These are phyloP conservation scores for Anas bahamensis DNA, from an alignment of 2,797 vertebrate species.

Conservation along the genomic window DNA sequence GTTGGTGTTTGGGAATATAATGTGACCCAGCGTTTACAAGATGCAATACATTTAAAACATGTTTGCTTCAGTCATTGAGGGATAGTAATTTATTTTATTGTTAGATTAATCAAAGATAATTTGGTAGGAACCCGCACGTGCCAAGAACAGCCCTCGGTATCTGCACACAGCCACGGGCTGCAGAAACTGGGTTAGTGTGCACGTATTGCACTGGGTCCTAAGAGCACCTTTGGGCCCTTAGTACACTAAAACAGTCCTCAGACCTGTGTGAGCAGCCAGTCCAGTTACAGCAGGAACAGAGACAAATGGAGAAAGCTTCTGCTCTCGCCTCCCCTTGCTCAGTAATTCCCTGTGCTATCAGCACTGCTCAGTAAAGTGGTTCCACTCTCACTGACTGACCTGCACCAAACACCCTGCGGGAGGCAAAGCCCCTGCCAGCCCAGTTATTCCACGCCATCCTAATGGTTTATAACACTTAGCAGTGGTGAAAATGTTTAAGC, in stretches of 20 bases:
- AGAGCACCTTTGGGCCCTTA: neutral
- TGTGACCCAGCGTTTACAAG: neutral
- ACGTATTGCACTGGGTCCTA: neutral
- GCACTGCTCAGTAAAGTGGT: rapidly evolving
- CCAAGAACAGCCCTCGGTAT: neutral
- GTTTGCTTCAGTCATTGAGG: neutral
- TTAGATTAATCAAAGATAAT: no score
- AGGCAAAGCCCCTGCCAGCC: neutral
- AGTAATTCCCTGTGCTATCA: neutral
- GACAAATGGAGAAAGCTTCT: neutral
- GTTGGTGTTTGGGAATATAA: neutral
- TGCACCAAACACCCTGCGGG: rapidly evolving
- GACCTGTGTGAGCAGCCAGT: rapidly evolving
- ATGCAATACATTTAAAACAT: neutral
- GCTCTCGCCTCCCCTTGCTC: neutral
- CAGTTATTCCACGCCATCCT: neutral
- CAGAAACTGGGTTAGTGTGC: neutral
- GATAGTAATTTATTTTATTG: neutral
- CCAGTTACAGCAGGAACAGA: neutral
- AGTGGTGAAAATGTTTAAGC: neutral
- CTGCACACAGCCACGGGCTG: neutral
- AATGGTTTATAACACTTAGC: neutral
- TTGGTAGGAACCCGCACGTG: no score
- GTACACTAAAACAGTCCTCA: rapidly evolving
- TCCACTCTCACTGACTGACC: neutral